These are phyloP conservation scores for Melanostoma mellinum DNA, from an alignment of 2,888 invertebrate species.

Conservation along the genomic window DNA sequence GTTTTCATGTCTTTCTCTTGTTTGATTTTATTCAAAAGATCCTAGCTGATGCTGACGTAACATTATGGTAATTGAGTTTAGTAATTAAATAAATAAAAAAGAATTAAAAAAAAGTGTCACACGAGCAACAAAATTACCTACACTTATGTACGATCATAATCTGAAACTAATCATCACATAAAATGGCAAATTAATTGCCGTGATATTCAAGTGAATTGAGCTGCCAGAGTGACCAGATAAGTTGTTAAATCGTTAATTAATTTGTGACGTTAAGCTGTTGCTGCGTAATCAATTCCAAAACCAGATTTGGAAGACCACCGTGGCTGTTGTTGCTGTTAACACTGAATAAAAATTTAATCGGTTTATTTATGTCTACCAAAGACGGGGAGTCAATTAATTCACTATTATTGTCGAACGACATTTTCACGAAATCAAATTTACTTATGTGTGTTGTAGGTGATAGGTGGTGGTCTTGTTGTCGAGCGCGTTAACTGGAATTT, in stretches of 20 bases:
- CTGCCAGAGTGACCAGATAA: slow-evolving; percentile 72
- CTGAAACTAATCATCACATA: slow-evolving; percentile 68
- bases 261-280: slow-evolving; percentile 73
- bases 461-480: not conserved
- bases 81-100: slow-evolving; percentile 7
- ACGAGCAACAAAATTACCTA: slow-evolving; percentile 33
- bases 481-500: not conserved
- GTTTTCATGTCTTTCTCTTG: not conserved
- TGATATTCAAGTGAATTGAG: slow-evolving; percentile 71
- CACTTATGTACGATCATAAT: slow-evolving; percentile 49
- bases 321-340: slow-evolving; percentile 58
- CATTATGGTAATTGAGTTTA: slow-evolving; percentile 55
- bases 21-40: slow-evolving; percentile 10
- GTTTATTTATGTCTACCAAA: slow-evolving; percentile 70
- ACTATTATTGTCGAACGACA: slow-evolving; percentile 58
- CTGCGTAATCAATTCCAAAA: slow-evolving; percentile 72
- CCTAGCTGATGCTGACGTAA: slow-evolving; percentile 53
- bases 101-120: slow-evolving; percentile 38
- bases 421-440: slow-evolving; percentile 10
- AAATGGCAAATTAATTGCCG: slow-evolving; percentile 69
- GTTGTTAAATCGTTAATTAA: slow-evolving; percentile 73
- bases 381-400: slow-evolving; percentile 72
- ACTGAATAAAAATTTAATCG: slow-evolving; percentile 71
- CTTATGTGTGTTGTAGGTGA: not conserved
- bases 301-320: slow-evolving; percentile 69